Evolutionary conservation across 2,888 invertebrate species (phyloP), one percentile per base, ranked within the genome.

Genomic region (Atherix ibis): DNA sequence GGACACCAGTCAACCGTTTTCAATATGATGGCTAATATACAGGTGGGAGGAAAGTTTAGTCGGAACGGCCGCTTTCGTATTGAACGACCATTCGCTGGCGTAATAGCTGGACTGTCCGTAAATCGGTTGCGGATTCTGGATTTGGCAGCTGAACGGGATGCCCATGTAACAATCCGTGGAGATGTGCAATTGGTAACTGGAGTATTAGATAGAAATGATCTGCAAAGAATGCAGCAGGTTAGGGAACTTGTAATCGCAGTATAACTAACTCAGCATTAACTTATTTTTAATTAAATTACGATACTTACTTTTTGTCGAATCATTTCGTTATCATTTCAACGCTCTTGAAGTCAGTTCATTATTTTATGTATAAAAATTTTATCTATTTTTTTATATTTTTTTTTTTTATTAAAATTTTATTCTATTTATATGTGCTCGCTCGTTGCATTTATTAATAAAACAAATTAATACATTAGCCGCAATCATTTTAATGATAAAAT

Each of bases 151-250:
- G 79, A 83, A 31, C 80, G 79, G 25, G 87, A 91, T 54, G 69
- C 79, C 1, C 70, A 80, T 34, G 76, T 81, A 2, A 72, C 73
- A 1, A 71, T 79, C 13, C 66, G 84, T 38, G 92, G 92, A 12
- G 87, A 89, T 57, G 88, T 87, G 12, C 73, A 84, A 49, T 61
- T 80, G 41, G 72, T 82, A 46, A 74, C 76, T 45, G 72, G 78
- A 40, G 76, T 82, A 42, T 63, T 80, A 44, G 82, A 83, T 53
- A 67, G 79, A 45, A 70, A 73, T 49, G 79, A 81, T 48, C 71
- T 83, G 44, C 83, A 84, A 56, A 71, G 81, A 57, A 85, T 85
- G 84, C 85, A 85, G 61, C 84, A 84, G 74, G 83, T 82, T 63
- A 57, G 56, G 58, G 58, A 56, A 57, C 58, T 59, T 58, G 54